Evolutionary conservation across 2,113 vertebrate species (phyloP).

Genomic region (Scophthalmus maximus): DNA sequence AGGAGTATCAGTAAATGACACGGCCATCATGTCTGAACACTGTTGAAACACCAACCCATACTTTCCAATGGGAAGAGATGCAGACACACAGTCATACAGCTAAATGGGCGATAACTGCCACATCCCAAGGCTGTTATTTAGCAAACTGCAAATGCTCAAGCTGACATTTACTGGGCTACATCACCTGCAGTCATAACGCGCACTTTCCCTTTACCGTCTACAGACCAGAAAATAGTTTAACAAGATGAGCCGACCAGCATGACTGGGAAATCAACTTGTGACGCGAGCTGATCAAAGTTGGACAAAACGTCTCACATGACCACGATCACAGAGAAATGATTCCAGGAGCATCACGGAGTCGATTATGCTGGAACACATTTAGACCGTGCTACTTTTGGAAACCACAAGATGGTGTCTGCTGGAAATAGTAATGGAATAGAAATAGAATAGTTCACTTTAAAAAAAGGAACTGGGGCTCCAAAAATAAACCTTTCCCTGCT

Average conservation of each 20-base stretch:
- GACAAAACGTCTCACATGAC: slow-evolving; percentile 8
- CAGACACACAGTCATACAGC: slow-evolving; percentile 66
- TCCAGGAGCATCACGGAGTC: slow-evolving; percentile 17
- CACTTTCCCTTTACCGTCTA: slow-evolving; percentile 41
- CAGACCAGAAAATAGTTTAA: slow-evolving; percentile 25
- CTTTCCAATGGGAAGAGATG: slow-evolving; percentile 44
- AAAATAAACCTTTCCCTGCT: slow-evolving; percentile 68
- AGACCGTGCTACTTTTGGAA: slow-evolving; percentile 58
- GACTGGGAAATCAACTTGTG: slow-evolving; percentile 3
- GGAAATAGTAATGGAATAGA: slow-evolving; percentile 69
- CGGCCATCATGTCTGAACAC: not conserved
- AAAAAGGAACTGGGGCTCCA: slow-evolving; percentile 59
- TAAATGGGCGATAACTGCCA: slow-evolving; percentile 52
- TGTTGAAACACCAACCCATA: slow-evolving; percentile 45
- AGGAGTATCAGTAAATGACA: slow-evolving; percentile 59
- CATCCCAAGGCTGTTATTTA: slow-evolving; percentile 46
- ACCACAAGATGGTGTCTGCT: slow-evolving; percentile 18
- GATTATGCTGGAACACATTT: slow-evolving; percentile 40
- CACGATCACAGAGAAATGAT: slow-evolving; percentile 35
- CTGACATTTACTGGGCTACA: slow-evolving; percentile 29
- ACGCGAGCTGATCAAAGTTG: not conserved
- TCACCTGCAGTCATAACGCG: slow-evolving; percentile 33
- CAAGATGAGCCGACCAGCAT: not conserved
- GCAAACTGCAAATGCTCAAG: slow-evolving; percentile 16
- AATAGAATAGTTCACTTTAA: slow-evolving; percentile 43